These are phyloP conservation scores for Rafetus swinhoei DNA, from an alignment of 2,113 vertebrate species.

Conservation along the genomic window DNA sequence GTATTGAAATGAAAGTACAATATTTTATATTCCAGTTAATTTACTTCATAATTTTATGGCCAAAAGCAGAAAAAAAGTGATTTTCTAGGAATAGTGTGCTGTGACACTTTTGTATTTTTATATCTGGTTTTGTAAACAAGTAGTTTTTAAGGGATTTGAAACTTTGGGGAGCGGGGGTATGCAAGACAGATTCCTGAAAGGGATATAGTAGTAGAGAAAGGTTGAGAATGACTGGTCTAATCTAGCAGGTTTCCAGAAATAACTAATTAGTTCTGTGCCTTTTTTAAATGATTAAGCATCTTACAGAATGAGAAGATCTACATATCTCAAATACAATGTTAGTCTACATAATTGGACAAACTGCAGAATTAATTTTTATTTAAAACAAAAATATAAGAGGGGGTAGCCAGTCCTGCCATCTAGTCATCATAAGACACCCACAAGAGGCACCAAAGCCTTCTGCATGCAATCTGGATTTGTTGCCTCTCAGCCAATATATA, in stretches of 20 bases:
- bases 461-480: not conserved
- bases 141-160: no score
- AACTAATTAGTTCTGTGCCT: not conserved
- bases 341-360: not conserved
- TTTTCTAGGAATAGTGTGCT: no score
- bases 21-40: no score
- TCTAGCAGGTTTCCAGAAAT: not conserved
- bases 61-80: no score
- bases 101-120: no score
- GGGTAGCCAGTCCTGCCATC: not conserved
- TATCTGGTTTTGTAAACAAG: no score
- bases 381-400: not conserved
- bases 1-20: no score
- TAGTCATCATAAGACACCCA: not conserved
- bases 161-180: no score
- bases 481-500: not conserved
- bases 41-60: no score
- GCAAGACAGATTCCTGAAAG: no score
- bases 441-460: fast-evolving
- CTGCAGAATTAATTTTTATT: not conserved
- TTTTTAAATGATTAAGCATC: not conserved
- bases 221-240: not conserved
- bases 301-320: not conserved
- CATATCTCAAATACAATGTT: not conserved
- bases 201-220: no score